Evolutionary conservation across 2,113 vertebrate genomes (phyloP).

Genomic region (Cottus gobio): DNA sequence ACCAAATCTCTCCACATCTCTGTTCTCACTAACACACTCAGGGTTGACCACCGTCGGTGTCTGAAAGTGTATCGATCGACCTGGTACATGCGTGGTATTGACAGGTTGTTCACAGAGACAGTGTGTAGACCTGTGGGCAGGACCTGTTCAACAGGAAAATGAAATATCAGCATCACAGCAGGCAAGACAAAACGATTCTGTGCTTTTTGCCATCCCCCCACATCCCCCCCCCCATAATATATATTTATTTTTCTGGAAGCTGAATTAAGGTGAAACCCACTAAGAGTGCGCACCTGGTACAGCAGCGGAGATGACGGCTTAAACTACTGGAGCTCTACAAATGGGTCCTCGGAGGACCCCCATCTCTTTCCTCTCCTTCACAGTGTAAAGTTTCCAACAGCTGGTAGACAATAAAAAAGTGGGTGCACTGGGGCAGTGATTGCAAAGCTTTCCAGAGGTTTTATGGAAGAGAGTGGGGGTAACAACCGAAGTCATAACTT

Average conservation of each 20-base stretch:
- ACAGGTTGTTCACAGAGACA: conserved; percentile 38
- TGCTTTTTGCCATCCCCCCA: not conserved
- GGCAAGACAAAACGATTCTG: not conserved
- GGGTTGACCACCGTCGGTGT: conserved; percentile 13
- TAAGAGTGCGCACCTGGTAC: conserved; percentile 67
- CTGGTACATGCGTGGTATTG: conserved; percentile 53
- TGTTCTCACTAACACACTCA: conserved; percentile 29
- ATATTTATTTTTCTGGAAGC: conserved; percentile 40
- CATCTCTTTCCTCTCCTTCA: conserved; percentile 64
- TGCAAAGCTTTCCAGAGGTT: conserved; percentile 64
- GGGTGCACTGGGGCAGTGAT: conserved; percentile 54
- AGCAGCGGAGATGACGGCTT: conserved; percentile 45
- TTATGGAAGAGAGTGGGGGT: conserved; percentile 24
- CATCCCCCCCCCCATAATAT: not conserved
- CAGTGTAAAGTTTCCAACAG: conserved; percentile 76
- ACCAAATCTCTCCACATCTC: conserved; percentile 39
- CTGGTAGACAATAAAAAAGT: conserved; percentile 73
- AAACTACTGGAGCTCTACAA: conserved; percentile 73
- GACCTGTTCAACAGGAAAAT: conserved; percentile 36
- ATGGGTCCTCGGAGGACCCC: conserved; percentile 72
- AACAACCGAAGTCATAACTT: conserved; percentile 30
- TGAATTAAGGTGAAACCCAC: conserved; percentile 60
- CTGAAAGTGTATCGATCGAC: conserved; percentile 48
- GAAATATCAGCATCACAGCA: conserved; percentile 31
- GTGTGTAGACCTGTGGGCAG: conserved; percentile 37